Conservation (phyloP, 2,113 vertebrate species). For the Sylvietta virens region DNA sequence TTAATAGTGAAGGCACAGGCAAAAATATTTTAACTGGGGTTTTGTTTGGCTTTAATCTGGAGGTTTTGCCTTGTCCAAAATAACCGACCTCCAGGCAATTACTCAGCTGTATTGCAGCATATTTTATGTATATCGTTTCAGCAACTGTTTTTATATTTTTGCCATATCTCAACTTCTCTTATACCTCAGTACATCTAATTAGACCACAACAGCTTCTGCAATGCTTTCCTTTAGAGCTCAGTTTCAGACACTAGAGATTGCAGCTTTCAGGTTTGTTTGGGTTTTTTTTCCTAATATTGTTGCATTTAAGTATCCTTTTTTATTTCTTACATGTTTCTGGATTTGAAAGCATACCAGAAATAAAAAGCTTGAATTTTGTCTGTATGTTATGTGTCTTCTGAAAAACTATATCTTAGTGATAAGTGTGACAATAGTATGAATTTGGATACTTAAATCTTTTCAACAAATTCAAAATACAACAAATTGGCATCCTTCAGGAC, state of each 20-base stretch:
- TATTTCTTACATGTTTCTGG: neutral
- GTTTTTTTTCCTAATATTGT: neutral
- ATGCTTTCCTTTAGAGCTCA: neutral
- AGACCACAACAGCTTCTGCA: neutral
- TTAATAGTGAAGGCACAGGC: neutral
- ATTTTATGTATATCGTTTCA: neutral
- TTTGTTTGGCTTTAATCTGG: neutral
- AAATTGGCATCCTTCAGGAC: neutral
- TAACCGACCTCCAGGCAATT: neutral
- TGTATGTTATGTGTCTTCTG: neutral
- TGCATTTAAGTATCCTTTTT: neutral
- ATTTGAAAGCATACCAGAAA: neutral
- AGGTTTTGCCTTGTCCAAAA: neutral
- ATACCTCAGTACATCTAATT: neutral
- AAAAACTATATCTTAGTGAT: neutral
- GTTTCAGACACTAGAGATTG: neutral
- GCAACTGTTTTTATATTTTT: neutral
- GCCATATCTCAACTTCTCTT: neutral
- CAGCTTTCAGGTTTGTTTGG: neutral
- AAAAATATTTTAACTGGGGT: neutral
- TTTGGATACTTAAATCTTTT: neutral
- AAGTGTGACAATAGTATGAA: neutral
- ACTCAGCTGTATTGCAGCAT: neutral
- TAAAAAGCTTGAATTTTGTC: neutral
- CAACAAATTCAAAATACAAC: neutral